A percentile compares a stretch with the other conserved stretches of the same genome.
phyloP scores from a whole-genome alignment of 2,797 vertebrate genomes.

The Arrhamphus sclerolepis region DNA sequence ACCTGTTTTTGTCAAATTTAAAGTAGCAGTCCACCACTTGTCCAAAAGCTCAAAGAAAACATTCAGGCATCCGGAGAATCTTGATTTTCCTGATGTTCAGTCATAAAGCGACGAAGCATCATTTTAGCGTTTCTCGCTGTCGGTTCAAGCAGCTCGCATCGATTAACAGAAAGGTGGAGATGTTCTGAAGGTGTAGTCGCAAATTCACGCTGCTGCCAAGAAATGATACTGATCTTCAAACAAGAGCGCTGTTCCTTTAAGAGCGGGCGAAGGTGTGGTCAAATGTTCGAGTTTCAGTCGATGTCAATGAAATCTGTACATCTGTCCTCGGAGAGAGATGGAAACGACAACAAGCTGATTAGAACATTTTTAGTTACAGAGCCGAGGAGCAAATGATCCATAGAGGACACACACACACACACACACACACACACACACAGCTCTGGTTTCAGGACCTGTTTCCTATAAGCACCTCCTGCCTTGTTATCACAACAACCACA shows the following conservation, averaged over 20 bases:
- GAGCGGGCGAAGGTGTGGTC: not conserved
- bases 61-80: too few relatives aligned
- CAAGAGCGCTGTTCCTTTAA: not conserved
- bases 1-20: not conserved
- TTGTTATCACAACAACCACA: slow-evolving; percentile 67
- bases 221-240: slow-evolving; percentile 7
- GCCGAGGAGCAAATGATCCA: slow-evolving; percentile 14
- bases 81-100: too few relatives aligned
- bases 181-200: not conserved
- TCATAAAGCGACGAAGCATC: too few relatives aligned
- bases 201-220: not conserved
- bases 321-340: slow-evolving; percentile 18
- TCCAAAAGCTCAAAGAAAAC: too few relatives aligned
- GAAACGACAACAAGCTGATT: slow-evolving; percentile 13
- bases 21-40: too few relatives aligned
- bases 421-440: slow-evolving; percentile 14
- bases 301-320: slow-evolving; percentile 34
- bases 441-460: slow-evolving; percentile 55
- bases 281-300: slow-evolving; percentile 14
- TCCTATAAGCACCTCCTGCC: slow-evolving; percentile 53
- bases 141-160: too few relatives aligned
- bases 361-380: slow-evolving; percentile 17
- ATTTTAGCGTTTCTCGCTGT: too few relatives aligned
- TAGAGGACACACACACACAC: not conserved
- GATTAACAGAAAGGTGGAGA: too few relatives aligned